These are phyloP conservation scores for Tenthredo amoena DNA, from an alignment of 2,888 invertebrate species.

Conservation along the genomic window DNA sequence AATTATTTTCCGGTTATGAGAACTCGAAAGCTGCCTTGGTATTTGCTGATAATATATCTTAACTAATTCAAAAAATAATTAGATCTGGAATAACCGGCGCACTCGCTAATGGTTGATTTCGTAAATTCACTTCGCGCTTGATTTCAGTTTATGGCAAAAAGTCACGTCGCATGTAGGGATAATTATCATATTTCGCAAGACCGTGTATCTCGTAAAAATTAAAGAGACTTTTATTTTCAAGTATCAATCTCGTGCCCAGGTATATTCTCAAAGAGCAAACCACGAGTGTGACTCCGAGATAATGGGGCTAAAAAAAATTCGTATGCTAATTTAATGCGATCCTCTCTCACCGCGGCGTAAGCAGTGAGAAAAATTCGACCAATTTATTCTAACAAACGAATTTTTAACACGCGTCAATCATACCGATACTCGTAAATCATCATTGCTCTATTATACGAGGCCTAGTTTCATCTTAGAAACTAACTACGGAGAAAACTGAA, in stretches of 20 bases:
- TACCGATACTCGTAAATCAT: conserved; percentile 61
- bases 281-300: not conserved
- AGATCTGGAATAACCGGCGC: not conserved
- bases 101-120: not conserved
- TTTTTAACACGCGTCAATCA: conserved; percentile 59
- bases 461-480: conserved; percentile 59
- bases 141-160: conserved; percentile 1
- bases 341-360: not conserved
- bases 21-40: not conserved
- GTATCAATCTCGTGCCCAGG: not conserved
- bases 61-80: not conserved
- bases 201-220: not conserved
- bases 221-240: not conserved
- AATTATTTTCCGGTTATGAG: conserved; percentile 40
- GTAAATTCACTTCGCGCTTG: not conserved
- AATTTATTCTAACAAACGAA: conserved; percentile 1
- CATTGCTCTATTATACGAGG: conserved; percentile 44
- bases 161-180: not conserved
- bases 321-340: not conserved
- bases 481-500: conserved; percentile 62
- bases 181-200: conserved; percentile 12
- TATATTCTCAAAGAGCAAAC: not conserved
- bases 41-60: not conserved
- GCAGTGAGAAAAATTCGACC: not conserved
- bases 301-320: not conserved